These are phyloP conservation scores for Pandemis corylana DNA, from an alignment of 2,888 invertebrate genomes.

Conservation along the genomic window DNA sequence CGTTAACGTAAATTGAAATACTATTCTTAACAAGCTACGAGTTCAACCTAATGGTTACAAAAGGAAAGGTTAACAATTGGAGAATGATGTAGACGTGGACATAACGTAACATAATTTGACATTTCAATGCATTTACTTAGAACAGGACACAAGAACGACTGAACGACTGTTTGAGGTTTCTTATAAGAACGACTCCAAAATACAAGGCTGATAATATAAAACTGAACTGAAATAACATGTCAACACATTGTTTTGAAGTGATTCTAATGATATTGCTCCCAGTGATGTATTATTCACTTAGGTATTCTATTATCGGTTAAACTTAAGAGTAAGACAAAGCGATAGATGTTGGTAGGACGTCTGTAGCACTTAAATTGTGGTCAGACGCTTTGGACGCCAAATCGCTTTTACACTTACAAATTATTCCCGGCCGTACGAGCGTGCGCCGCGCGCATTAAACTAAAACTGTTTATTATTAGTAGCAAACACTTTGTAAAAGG, in stretches of 20 bases:
- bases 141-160: background rate
- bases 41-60: background rate
- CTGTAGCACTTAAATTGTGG: too few relatives aligned
- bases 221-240: background rate
- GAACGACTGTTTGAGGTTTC: background rate
- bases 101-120: background rate
- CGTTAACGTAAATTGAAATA: constrained; percentile 7
- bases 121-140: background rate
- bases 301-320: background rate
- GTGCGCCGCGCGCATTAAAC: background rate
- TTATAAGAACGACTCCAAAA: background rate
- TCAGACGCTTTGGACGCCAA: background rate
- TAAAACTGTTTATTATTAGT: constrained; percentile 23
- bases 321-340: background rate
- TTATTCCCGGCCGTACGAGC: background rate
- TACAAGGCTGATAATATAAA: too few relatives aligned
- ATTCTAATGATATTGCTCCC: background rate
- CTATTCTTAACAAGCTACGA: background rate
- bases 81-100: background rate
- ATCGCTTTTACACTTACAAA: background rate
- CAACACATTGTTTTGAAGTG: background rate
- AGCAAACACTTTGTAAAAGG: constrained; percentile 43
- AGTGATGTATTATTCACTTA: background rate
- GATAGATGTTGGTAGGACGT: too few relatives aligned
- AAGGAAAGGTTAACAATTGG: background rate